Evolutionary conservation across 2,113 vertebrate species (phyloP), one percentile per base, ranked within the genome.

Genomic region (Onychorhynchus coronatus): DNA sequence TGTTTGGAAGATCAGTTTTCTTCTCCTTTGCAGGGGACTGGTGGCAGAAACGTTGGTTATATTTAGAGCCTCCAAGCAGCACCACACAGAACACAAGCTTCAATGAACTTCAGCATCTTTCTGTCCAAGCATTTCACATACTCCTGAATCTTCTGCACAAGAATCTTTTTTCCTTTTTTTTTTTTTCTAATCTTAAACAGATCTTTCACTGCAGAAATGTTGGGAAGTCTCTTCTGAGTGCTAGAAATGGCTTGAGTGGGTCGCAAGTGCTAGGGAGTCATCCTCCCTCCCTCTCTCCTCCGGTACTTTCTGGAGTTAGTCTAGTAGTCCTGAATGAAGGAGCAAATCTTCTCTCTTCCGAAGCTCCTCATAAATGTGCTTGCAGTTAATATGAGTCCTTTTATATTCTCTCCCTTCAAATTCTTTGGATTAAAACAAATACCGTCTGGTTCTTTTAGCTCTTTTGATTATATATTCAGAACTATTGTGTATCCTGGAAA

Each of bases 401-500:
- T 97, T 97, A 97, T 97, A 97, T 97, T 97, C 96, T 95, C 96
- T 95, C 84, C 73, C 21, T 95, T 96, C 96, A 94, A 87, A 93
- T 96, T 96, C 96, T 96, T 97, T 97, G 96, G 95, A 96, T 97
- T 96, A 96, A 96, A 96, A 93, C 95, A 96, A 97, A 96, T 95
- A 96, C 95, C 93, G 93, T 96, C 92, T 96, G 96, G 88, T 97
- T 96, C 96, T 95, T 94, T 92, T 97, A 96, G 93, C 95, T 97
- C 95, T 94, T 96, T 96, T 93, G 96, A 97, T 96, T 97, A 94
- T 96, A 96, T 96, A 96, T 96, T 96, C 93, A 95, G 92, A 95
- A 96, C 92, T 96, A 96, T 97, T 96, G 96, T 97, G 91, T 96
- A 95, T 96, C 96, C 96, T 96, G 96, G 95, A 96, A 94, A 97